Base-by-base conservation (phyloP, 2,888 invertebrate species). In the Dermolepida albohirtum region DNA sequence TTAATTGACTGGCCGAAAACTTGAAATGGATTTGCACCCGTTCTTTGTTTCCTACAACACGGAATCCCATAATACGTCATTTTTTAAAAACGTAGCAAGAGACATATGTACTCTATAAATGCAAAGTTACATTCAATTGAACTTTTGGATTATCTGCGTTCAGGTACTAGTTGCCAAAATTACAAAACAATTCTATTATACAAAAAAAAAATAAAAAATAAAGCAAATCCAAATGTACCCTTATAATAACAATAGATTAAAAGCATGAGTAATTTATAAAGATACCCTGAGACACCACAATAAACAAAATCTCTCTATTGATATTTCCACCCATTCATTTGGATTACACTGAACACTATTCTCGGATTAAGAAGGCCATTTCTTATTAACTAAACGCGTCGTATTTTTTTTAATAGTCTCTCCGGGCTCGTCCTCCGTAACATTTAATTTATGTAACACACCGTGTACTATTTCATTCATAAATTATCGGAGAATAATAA, bases 401-500 rank as follows among this genome's bases (percentile, higher is more conserved):
- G 59, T 62, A 44, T 22, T 47, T 62, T 41, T 49, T 62, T 47
- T 34, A 34, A 47, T 43, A 34, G 39, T 39, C 34, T 62, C 34
- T 14, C 17, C 34, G 34, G 11, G 39, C 16, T 34, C 44, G 29
- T 59, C 55, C 12, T 10, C n/a, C 34, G 12, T 27, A 34, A 8
- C 34, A 62, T 47, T 62, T 62, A 62, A 62, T 62, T 62, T 62
- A 62, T 62, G 43, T 62, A 62, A 62, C 14, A 27, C 34, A 16
- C 17, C 34, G 34, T 62, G 29, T 14, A 62, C 34, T 34, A 47
- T 16, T 62, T 17, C 59, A 62, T 62, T 62, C 59, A 62, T 62
- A 62, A 62, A 62, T 62, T 62, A 62, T 47, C 39, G 47, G 16
- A 62, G 59, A 62, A 62, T 62, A 62, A 62, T 62, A 62, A 57